Conservation (phyloP, 1,140 invertebrate species). For the Goniozus legneri region DNA sequence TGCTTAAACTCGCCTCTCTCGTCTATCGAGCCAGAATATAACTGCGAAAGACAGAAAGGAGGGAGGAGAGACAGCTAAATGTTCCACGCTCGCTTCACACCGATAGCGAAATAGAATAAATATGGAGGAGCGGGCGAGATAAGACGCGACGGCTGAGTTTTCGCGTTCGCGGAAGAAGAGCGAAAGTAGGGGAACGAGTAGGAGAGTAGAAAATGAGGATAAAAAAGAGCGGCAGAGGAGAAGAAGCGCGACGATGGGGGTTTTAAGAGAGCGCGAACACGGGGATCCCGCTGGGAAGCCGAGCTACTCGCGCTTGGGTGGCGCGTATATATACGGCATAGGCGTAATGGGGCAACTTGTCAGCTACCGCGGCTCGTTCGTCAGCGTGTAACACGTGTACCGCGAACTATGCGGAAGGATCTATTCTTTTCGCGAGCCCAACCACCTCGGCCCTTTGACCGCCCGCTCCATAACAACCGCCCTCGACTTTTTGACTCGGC, state of each 20-base stretch:
- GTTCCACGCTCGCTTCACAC: no score
- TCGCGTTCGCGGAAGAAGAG: no score
- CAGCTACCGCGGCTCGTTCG: slow-evolving; percentile 41
- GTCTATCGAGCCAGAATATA: background rate
- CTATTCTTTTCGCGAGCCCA: slow-evolving; percentile 14
- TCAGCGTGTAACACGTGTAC: slow-evolving; percentile 30
- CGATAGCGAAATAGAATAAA: background rate
- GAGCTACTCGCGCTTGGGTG: slow-evolving; percentile 37
- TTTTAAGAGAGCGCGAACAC: slow-evolving; percentile 34
- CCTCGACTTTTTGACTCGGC: slow-evolving; percentile 10
- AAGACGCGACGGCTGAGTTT: no score
- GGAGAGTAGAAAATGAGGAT: slow-evolving; percentile 11
- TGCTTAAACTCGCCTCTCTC: slow-evolving; percentile 5
- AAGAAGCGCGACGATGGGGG: slow-evolving; percentile 18
- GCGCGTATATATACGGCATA: slow-evolving; percentile 34
- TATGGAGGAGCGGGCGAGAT: background rate
- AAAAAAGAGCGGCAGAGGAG: slow-evolving; percentile 3
- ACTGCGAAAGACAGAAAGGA: slow-evolving; percentile 1
- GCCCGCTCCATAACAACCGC: background rate
- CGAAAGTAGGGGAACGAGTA: no score
- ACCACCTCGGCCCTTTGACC: background rate
- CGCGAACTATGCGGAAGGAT: slow-evolving; percentile 4
- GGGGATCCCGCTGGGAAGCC: slow-evolving; percentile 34
- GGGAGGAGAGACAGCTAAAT: background rate
- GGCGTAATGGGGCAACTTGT: slow-evolving; percentile 45